phyloP scores from a whole-genome alignment of 2,797 vertebrate species.

The Buceros bicornis region DNA sequence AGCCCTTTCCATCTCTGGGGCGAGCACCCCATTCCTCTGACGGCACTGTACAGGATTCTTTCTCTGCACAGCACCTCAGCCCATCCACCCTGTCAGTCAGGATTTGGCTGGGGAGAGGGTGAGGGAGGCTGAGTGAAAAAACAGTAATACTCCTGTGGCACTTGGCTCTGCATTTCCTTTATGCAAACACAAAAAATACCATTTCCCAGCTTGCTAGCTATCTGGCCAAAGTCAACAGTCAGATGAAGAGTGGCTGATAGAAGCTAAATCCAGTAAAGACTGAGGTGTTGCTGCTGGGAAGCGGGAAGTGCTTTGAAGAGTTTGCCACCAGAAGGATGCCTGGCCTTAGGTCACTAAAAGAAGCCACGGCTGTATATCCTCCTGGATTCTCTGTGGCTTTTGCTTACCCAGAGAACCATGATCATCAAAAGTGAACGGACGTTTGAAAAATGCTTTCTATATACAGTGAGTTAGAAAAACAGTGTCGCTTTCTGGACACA shows the following conservation, averaged over 20 bases:
- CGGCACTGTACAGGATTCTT: not conserved
- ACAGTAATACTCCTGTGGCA: conserved; percentile 44
- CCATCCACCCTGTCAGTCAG: conserved; percentile 8
- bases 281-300: conserved; percentile 52
- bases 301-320: conserved; percentile 47
- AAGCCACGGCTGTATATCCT: not conserved
- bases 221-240: conserved; percentile 55
- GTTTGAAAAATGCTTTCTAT: not conserved
- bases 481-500: not conserved
- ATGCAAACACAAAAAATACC: not conserved
- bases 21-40: conserved; percentile 21
- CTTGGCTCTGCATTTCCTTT: conserved; percentile 43
- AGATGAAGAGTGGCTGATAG: not conserved
- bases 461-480: not conserved
- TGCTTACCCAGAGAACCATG: not conserved
- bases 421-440: not conserved
- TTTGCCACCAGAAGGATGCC: not conserved
- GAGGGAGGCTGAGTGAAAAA: conserved; percentile 41
- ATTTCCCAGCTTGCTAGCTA: not conserved
- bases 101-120: conserved; percentile 8
- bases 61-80: not conserved
- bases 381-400: not conserved
- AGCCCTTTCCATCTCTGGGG: not conserved
- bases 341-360: not conserved
- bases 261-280: conserved; percentile 63